phyloP scores from a whole-genome alignment of 2,797 vertebrate species.

The Falco naumanni region DNA sequence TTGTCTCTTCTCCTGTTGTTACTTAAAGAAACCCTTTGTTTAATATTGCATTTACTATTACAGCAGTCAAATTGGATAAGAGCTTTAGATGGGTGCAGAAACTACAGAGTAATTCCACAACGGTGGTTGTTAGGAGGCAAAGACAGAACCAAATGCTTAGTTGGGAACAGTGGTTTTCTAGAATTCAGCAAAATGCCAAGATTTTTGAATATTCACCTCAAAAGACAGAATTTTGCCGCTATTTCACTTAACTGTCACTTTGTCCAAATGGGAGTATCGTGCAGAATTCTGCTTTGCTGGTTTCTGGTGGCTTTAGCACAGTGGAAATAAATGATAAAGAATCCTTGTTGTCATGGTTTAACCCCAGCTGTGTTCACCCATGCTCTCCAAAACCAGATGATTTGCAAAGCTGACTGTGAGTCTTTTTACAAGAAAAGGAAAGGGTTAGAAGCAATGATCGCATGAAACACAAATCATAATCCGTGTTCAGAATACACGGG shows the following conservation, averaged over 20 bases:
- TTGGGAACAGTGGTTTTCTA: background rate
- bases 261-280: background rate
- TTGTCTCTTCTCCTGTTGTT: background rate
- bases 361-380: too few species aligned
- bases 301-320: background rate
- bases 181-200: background rate
- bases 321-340: background rate
- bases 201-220: background rate
- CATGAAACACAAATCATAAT: background rate
- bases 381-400: background rate
- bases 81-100: background rate
- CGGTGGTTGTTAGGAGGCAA: background rate
- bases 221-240: background rate
- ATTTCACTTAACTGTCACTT: background rate
- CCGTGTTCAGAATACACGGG: background rate
- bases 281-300: background rate
- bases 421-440: background rate
- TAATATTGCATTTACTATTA: background rate
- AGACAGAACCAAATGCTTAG: background rate
- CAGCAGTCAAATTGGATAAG: background rate
- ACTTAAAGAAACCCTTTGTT: background rate
- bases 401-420: background rate
- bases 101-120: background rate
- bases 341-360: background rate
- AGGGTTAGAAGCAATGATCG: background rate